Percentiles rank a stretch among this genome's conserved stretches.
phyloP scores from a whole-genome alignment of 2,113 vertebrate species.

The Caranx melampygus region DNA sequence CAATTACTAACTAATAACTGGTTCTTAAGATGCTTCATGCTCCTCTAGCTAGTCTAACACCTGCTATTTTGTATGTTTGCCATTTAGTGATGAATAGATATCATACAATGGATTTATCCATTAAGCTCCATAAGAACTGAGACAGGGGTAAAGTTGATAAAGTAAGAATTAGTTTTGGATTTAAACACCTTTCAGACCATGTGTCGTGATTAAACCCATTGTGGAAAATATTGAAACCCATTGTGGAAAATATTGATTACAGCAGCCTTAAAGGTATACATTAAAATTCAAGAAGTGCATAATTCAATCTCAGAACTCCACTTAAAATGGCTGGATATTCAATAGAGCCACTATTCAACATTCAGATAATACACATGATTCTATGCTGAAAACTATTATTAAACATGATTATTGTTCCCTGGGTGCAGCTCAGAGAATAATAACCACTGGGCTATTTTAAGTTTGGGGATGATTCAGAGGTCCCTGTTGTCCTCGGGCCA shows the following conservation, averaged over 20 bases:
- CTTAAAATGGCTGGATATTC: not conserved
- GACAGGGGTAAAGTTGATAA: too few species aligned
- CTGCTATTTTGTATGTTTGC: too few species aligned
- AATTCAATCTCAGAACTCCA: not conserved
- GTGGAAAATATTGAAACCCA: not conserved
- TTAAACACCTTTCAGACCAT: not conserved
- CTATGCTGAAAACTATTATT: not conserved
- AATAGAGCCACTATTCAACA: not conserved
- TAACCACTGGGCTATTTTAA: constrained; percentile 32
- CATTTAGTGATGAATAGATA: too few species aligned
- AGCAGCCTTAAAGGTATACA: not conserved
- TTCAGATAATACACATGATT: constrained; percentile 14
- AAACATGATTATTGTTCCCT: constrained; percentile 10
- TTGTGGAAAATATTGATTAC: not conserved
- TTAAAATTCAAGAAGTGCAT: not conserved
- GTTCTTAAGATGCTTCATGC: not conserved
- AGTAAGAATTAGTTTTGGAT: not conserved
- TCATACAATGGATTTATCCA: too few species aligned
- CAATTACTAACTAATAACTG: not conserved
- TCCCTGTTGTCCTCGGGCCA: constrained; percentile 46
- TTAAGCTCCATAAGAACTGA: too few species aligned
- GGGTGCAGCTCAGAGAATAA: constrained; percentile 16
- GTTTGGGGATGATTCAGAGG: constrained; percentile 51
- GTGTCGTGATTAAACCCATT: not conserved
- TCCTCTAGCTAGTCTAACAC: not conserved